Conservation (phyloP, 2,888 invertebrate species). For the Acrobasis consociella region DNA sequence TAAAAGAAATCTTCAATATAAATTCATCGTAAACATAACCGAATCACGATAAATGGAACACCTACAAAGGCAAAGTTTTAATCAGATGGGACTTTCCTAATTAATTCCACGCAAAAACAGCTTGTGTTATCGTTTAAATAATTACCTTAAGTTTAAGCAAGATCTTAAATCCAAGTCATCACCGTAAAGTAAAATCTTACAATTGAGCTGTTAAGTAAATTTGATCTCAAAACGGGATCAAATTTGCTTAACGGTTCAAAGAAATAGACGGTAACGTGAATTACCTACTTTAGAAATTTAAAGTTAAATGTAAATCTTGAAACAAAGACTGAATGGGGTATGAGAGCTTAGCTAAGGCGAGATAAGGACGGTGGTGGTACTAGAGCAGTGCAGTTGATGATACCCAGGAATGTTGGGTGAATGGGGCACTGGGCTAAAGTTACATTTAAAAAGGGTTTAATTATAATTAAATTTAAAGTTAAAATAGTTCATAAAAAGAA, state of each 20-base stretch:
- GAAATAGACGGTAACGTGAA: neutral
- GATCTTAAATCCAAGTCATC: slow-evolving; percentile 50
- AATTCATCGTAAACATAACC: neutral
- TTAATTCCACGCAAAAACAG: neutral
- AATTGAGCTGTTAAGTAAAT: slow-evolving; percentile 41
- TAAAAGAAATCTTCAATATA: no score
- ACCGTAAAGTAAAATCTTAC: slow-evolving; percentile 39
- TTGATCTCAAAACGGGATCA: slow-evolving; percentile 36
- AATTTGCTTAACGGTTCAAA: slow-evolving; percentile 37
- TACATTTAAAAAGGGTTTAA: no score
- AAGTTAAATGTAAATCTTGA: slow-evolving; percentile 33
- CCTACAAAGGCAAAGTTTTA: neutral
- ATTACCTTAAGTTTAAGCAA: slow-evolving; percentile 46
- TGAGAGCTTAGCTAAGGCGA: slow-evolving; percentile 48
- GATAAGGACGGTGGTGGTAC: slow-evolving; percentile 39
- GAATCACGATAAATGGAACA: neutral
- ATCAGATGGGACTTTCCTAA: neutral
- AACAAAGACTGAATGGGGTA: slow-evolving; percentile 49
- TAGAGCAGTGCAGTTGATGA: no score
- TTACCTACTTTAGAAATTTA: slow-evolving; percentile 16
- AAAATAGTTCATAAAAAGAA: no score
- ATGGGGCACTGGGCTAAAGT: no score
- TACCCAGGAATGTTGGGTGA: no score
- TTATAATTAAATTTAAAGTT: no score
- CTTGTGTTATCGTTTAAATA: slow-evolving; percentile 51